A percentile compares a stretch with the other conserved stretches of the same genome.
phyloP scores from a whole-genome alignment of 2,113 vertebrate species.

The Thalassarche chlororhynchos region DNA sequence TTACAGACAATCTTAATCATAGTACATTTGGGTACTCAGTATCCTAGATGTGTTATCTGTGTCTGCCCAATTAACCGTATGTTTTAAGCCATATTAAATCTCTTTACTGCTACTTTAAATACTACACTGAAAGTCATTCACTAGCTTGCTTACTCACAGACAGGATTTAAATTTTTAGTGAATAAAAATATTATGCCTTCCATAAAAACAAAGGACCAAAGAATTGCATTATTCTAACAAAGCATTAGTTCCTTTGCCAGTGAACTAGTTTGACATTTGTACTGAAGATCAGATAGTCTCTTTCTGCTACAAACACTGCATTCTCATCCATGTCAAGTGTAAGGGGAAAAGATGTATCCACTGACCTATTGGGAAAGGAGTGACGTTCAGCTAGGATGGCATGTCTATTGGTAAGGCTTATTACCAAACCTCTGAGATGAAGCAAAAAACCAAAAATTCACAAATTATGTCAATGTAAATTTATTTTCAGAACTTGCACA shows the following conservation, averaged over 20 bases:
- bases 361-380: conserved; percentile 48
- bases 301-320: conserved; percentile 24
- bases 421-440: conserved; percentile 78
- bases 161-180: conserved; percentile 59
- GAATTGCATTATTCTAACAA: conserved; percentile 72
- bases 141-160: conserved; percentile 57
- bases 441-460: conserved; percentile 81
- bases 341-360: conserved; percentile 40
- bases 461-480: conserved; percentile 63
- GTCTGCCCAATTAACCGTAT: conserved; percentile 66
- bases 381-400: conserved; percentile 56
- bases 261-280: conserved; percentile 23
- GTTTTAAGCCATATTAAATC: conserved; percentile 73
- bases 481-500: conserved; percentile 73
- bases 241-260: conserved; percentile 47
- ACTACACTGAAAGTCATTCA: conserved; percentile 69
- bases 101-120: conserved; percentile 60
- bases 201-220: conserved; percentile 81
- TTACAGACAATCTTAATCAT: conserved; percentile 79
- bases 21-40: conserved; percentile 64
- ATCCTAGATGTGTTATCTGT: conserved; percentile 59
- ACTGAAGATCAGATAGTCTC: conserved; percentile 14
- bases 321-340: conserved; percentile 31
- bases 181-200: conserved; percentile 74
- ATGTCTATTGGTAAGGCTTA: conserved; percentile 83